Evolutionary conservation across 1,140 invertebrate genomes (phyloP), one percentile per base, ranked within the genome.

Genomic region (Palaemon carinicauda): DNA sequence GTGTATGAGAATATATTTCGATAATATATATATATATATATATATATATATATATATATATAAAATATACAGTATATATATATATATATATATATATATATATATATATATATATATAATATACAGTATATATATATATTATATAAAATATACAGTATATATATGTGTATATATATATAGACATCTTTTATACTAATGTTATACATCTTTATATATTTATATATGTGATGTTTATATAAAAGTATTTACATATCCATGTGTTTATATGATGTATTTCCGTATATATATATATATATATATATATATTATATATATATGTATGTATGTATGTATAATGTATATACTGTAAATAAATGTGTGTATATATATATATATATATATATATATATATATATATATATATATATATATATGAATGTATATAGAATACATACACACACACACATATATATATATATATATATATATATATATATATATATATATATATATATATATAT

Each of bases 301-400:
- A 9, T 9, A 41, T 41, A 41, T 4, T n/a, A 41, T 41, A 41
- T 41, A 41, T 41, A 41, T 41, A 9, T 9, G 9, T 41, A 9
- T 60, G 21, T 60, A 14, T 60, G 14, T 60, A 60, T 60, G 14
- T 60, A 60, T 4, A 4, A 60, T 60, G 21, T 60, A 3, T 60
- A 60, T 60, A 60, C n/a, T n/a, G n/a, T n/a, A n/a, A n/a, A n/a
- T n/a, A n/a, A n/a, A n/a, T n/a, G n/a, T n/a, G n/a, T n/a, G 14
- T 24, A 60, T 60, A 24, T 60, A 60, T 60, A 60, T 60, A 60
- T 60, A 60, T 60, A 60, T 60, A 24, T 60, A 60, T 60, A 60
- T 60, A 60, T 60, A 60, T 60, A 60, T 60, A 60, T 60, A 60
- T 60, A 60, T 60, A n/a, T n/a, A n/a, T n/a, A 60, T 60, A 60